phyloP scores from a whole-genome alignment of 2,797 vertebrate species.

The Poeciliopsis paucimaculata region DNA sequence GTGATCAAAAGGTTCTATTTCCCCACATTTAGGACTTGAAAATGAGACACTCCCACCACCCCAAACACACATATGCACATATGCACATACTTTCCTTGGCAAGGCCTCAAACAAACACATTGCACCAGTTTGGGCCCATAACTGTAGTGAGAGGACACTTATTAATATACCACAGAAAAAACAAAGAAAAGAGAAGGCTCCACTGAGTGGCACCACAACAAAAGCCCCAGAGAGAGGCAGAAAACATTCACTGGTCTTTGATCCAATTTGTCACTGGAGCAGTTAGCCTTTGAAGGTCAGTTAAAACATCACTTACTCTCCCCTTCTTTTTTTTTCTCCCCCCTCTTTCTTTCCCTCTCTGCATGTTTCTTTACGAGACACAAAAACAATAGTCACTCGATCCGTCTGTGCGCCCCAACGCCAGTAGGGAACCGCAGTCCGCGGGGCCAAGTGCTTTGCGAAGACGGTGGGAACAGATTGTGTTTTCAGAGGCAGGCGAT shows the following conservation, averaged over 20 bases:
- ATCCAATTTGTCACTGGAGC: conserved; percentile 70
- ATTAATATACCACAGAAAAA: conserved; percentile 61
- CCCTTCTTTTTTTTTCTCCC: conserved; percentile 41
- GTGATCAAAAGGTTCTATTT: conserved; percentile 41
- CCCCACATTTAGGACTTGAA: conserved; percentile 32
- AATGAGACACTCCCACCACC: conserved; percentile 1
- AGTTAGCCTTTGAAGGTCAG: conserved; percentile 69
- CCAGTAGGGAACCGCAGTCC: conserved; percentile 67
- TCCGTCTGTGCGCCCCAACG: conserved; percentile 68
- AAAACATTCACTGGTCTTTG: conserved; percentile 72
- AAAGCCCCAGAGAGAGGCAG: conserved; percentile 54
- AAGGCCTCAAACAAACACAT: conserved; percentile 51
- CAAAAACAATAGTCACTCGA: conserved; percentile 78
- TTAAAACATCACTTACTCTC: conserved; percentile 71
- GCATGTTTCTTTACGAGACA: conserved; percentile 68
- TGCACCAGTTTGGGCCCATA: conserved; percentile 56
- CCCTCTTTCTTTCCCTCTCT: conserved; percentile 48
- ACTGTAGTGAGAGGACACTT: conserved; percentile 61
- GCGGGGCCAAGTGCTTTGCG: conserved; percentile 57
- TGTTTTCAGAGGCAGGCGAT: conserved; percentile 81
- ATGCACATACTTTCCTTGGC: conserved; percentile 29
- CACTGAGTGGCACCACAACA: conserved; percentile 64
- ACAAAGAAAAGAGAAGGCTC: conserved; percentile 40
- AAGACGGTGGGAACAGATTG: conserved; percentile 71
- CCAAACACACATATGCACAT: neutral